Conservation (phyloP, 2,888 invertebrate genomes). For the Spisula solida region DNA sequence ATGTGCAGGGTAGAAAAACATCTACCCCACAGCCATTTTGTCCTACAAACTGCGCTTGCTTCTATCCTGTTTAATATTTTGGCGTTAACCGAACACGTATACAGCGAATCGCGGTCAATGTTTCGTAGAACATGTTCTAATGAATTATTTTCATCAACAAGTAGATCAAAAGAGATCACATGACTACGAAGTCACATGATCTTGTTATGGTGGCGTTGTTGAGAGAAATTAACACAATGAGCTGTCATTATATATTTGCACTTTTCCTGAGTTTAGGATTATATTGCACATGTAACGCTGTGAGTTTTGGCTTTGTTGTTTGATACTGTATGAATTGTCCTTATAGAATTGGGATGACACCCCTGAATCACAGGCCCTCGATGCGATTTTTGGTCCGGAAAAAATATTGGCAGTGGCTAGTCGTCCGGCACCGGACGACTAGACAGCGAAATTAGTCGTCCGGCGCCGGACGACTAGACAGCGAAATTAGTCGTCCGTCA, state of each 20-base stretch:
- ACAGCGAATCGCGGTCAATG: not conserved
- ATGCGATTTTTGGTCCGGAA: no score
- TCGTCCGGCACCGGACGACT: no score
- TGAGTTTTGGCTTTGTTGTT: constrained; percentile 1
- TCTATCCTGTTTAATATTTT: not conserved
- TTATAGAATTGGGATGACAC: not conserved
- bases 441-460: no score
- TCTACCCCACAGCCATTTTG: constrained; percentile 46
- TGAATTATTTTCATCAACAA: not conserved
- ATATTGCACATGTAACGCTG: not conserved
- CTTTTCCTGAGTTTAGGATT: not conserved
- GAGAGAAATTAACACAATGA: not conserved
- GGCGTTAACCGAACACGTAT: not conserved
- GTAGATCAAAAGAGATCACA: not conserved
- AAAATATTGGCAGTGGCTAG: no score
- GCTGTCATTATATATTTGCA: not conserved
- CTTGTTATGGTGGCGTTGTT: not conserved
- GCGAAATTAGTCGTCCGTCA: no score
- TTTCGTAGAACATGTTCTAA: not conserved
- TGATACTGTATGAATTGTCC: not conserved
- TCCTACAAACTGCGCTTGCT: constrained; percentile 36
- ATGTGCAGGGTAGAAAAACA: not conserved
- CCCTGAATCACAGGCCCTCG: constrained; percentile 32
- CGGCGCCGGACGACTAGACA: no score
- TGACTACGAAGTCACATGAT: constrained; percentile 3